A percentile compares a stretch with the other conserved stretches of the same genome.
These are phyloP conservation scores for Pimpla rufipes DNA, from an alignment of 2,888 invertebrate species.

Conservation along the genomic window DNA sequence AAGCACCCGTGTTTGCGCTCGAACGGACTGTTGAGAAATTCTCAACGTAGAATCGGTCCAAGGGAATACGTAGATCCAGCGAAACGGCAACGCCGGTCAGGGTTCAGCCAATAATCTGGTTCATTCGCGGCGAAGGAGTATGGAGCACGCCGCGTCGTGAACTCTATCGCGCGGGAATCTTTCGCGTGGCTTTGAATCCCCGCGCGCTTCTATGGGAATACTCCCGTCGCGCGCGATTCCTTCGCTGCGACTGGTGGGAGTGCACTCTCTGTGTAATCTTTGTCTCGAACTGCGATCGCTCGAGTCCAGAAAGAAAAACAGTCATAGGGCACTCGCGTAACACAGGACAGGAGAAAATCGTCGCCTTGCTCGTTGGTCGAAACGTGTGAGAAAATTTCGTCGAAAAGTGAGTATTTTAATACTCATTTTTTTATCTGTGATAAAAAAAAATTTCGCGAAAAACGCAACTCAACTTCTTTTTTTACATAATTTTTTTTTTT, in stretches of 20 bases:
- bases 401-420: background rate
- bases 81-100: conserved; percentile 74
- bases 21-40: background rate
- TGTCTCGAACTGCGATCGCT: conserved; percentile 43
- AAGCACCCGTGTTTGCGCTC: background rate
- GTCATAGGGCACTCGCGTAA: background rate
- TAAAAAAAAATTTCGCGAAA: too few species aligned
- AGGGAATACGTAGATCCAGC: conserved; percentile 80
- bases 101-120: conserved; percentile 83
- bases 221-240: conserved; percentile 8
- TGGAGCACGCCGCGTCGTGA: conserved; percentile 34
- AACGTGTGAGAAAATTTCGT: background rate
- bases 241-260: conserved; percentile 35
- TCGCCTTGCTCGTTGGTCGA: background rate
- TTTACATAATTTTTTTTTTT: too few species aligned
- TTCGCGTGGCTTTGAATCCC: conserved; percentile 38
- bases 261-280: conserved; percentile 27
- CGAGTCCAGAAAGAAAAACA: conserved; percentile 1
- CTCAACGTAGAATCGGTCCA: background rate
- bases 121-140: conserved; percentile 72
- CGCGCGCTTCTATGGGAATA: conserved; percentile 37
- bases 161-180: conserved; percentile 71
- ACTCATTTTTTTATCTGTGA: too few species aligned
- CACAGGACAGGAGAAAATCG: background rate
- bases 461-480: too few species aligned